Percentiles rank a stretch among this genome's conserved stretches.
phyloP scores from a whole-genome alignment of 2,113 vertebrate genomes.

The Grammomys dolichurus region DNA sequence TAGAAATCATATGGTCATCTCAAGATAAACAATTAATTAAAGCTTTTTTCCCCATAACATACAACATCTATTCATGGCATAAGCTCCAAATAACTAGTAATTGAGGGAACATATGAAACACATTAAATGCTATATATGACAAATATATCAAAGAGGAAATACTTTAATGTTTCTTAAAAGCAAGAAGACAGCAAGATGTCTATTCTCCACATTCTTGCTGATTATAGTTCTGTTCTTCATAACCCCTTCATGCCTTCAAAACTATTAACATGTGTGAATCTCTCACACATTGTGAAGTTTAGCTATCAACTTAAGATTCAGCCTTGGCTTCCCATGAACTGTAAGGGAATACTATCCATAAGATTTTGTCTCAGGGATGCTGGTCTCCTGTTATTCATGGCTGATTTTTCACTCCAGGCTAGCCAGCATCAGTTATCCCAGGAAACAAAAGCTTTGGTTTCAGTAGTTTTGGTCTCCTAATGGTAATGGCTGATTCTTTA shows the following conservation, averaged over 20 bases:
- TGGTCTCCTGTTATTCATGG: not conserved
- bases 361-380: not conserved
- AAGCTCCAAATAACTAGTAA: not conserved
- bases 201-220: not conserved
- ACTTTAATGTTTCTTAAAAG: not conserved
- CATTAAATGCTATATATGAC: not conserved
- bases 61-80: not conserved
- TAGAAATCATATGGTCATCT: not conserved
- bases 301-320: not conserved
- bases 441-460: not conserved
- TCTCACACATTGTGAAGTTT: not conserved
- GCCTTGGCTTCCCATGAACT: accelerated
- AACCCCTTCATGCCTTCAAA: not conserved
- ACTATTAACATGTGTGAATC: not conserved
- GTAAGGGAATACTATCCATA: not conserved
- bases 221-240: not conserved
- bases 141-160: not conserved
- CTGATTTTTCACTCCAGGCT: not conserved
- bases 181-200: not conserved
- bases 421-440: not conserved
- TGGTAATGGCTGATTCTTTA: not conserved
- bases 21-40: not conserved
- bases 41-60: not conserved
- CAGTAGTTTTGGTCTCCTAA: not conserved
- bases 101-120: not conserved